Percentiles rank a stretch among this genome's conserved stretches.
phyloP scores from a whole-genome alignment of 2,888 invertebrate genomes.

The Apodemia mormo region DNA sequence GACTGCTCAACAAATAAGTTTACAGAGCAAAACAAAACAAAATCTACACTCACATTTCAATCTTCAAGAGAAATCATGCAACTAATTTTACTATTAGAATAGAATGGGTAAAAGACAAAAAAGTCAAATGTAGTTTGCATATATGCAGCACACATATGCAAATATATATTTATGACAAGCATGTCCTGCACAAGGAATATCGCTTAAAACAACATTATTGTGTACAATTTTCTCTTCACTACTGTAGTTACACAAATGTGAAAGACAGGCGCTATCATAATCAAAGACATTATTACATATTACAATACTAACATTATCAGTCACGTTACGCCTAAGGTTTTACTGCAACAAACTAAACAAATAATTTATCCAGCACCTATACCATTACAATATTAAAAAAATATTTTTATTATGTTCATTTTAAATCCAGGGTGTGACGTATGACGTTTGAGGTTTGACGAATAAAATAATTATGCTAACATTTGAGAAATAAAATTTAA shows the following conservation, averaged over 20 bases:
- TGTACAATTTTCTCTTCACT: conserved; percentile 32
- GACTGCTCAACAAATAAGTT: conserved; percentile 2
- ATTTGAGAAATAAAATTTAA: too few relatives aligned
- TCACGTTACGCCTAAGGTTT: conserved; percentile 29
- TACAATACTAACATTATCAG: conserved; percentile 34
- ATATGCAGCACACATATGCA: too few relatives aligned
- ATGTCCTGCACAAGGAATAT: not conserved
- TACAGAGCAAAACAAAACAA: not conserved
- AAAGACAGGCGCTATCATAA: conserved; percentile 42
- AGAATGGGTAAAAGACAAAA: too few relatives aligned
- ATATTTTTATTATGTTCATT: not conserved
- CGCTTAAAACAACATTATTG: conserved; percentile 27
- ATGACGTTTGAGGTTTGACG: too few relatives aligned
- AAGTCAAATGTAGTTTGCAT: too few relatives aligned
- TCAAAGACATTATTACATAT: conserved; percentile 24
- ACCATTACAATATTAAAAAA: not conserved
- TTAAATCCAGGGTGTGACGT: not conserved
- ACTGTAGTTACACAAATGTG: conserved; percentile 38
- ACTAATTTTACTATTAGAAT: not conserved
- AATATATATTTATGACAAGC: not conserved
- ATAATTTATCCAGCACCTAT: not conserved
- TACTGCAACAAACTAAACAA: not conserved
- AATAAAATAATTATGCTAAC: too few relatives aligned
- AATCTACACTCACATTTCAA: not conserved
- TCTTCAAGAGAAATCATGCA: not conserved